Conservation (phyloP, 2,113 vertebrate genomes). For the Symphodus melops region DNA sequence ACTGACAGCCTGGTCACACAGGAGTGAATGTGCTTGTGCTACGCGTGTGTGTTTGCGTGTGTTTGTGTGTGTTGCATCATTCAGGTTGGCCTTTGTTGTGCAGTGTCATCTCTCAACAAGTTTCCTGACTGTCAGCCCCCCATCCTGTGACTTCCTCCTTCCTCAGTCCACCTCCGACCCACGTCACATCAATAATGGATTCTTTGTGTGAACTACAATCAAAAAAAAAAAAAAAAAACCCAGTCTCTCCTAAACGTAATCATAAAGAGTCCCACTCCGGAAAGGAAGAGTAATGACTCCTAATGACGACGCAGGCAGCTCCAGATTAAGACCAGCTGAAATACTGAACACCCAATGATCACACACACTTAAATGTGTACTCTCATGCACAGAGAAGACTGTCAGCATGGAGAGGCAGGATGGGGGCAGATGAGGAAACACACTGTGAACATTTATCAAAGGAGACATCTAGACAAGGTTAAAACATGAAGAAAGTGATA, state of each 20-base stretch:
- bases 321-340: conserved; percentile 57
- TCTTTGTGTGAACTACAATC: conserved; percentile 41
- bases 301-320: conserved; percentile 37
- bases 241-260: conserved; percentile 38
- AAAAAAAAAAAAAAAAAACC: conserved; percentile 14
- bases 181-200: conserved; percentile 65
- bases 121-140: conserved; percentile 22
- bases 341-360: conserved; percentile 32
- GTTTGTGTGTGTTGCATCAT: neutral
- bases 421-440: conserved; percentile 53
- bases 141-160: conserved; percentile 42
- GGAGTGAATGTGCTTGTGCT: conserved; percentile 3
- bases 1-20: conserved; percentile 33
- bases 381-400: conserved; percentile 21
- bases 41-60: conserved; percentile 7
- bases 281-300: conserved; percentile 48
- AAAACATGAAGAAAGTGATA: conserved; percentile 45
- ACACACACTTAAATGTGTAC: conserved; percentile 7
- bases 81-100: conserved; percentile 15
- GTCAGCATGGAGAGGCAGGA: conserved; percentile 56
- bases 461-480: conserved; percentile 61
- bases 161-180: conserved; percentile 39
- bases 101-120: conserved; percentile 41
- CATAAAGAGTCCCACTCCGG: conserved; percentile 33
- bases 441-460: conserved; percentile 65